Base-by-base conservation (phyloP, 2,888 invertebrate genomes). In the Laothoe populi region DNA sequence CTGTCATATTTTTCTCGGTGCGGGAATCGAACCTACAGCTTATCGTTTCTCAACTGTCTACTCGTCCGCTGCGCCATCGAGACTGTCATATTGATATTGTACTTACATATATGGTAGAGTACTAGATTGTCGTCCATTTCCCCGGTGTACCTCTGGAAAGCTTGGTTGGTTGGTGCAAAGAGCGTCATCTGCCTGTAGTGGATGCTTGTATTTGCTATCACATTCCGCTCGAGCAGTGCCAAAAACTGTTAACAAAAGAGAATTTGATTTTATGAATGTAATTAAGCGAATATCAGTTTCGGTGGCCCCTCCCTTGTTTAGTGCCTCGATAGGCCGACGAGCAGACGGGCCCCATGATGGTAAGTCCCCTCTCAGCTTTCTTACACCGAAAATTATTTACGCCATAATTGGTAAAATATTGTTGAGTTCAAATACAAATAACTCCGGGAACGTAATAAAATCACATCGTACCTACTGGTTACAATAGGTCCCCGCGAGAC, bases 111-210 rank as follows among this genome's bases (percentile, higher is more conserved):
- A 81, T 97, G 97, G 80, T 97, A 97, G 21, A 96, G 94, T 21
- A 97, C 95, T 66, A 96, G 87, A 58, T 86, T 92, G 67, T 94
- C 94, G 63, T 94, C 93, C 78, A 92, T 89, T 65, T 93, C 93
- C 0, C 94, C 94, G 66, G 92, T 94, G 86, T 95, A 95, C 66
- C 95, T 94, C 88, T 96, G 96, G 90, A 98, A 97, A 64, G 98
- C 98, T 70, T 95, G 94, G 88, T 98, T 97, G 68, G 96, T 97
- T 10, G 98, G 98, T 61, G 97, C 98, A 79, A 98, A 98, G 64
- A 98, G 92, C n/a, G 98, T 98, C 80, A 96, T 95, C 79, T 96
- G 95, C 68, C 97, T 95, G 81, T 95, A 94, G 75, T 95, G 93
- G 57, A 98, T 89, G 19, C 96, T 95, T 53, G 94, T 94, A 79